Evolutionary conservation across 2,797 vertebrate species (phyloP).

Genomic region (Allochrocebus solatus): DNA sequence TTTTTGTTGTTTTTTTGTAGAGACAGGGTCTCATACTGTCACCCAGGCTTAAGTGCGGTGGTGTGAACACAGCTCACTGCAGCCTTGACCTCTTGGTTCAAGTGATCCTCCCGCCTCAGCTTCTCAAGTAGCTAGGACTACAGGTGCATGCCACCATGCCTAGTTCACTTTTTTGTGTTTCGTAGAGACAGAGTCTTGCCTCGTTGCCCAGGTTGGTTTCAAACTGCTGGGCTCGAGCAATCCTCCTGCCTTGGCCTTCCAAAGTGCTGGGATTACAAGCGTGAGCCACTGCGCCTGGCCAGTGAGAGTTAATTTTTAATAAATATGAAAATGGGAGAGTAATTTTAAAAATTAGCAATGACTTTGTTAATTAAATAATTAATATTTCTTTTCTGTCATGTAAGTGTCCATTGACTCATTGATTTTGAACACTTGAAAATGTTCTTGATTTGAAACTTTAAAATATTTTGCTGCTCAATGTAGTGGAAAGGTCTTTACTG

Average conservation of each 20-base stretch:
- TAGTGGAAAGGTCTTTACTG: not conserved
- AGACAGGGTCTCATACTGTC: not conserved
- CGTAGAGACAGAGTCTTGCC: not conserved
- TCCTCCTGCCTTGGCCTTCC: not conserved
- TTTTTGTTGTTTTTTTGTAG: not conserved
- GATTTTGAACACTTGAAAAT: slow-evolving; percentile 1
- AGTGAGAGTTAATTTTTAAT: not conserved
- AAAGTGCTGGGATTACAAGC: not conserved
- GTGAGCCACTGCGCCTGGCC: not conserved
- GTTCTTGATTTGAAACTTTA: not conserved
- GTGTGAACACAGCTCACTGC: not conserved
- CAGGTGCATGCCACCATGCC: not conserved
- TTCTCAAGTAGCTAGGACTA: not conserved
- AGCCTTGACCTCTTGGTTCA: not conserved
- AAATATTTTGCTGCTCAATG: not conserved
- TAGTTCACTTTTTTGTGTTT: not conserved
- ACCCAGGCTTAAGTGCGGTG: not conserved
- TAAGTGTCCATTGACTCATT: not conserved
- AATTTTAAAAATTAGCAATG: not conserved
- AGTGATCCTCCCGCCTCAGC: not conserved
- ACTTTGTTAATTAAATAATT: not conserved
- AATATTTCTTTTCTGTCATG: not conserved
- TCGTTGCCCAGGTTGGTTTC: not conserved
- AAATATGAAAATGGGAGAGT: slow-evolving; percentile 9
- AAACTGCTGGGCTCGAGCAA: not conserved